Percentiles rank a stretch among this genome's conserved stretches.
Evolutionary conservation across 2,797 vertebrate genomes (phyloP).

Genomic region (Chiroxiphia lanceolata): DNA sequence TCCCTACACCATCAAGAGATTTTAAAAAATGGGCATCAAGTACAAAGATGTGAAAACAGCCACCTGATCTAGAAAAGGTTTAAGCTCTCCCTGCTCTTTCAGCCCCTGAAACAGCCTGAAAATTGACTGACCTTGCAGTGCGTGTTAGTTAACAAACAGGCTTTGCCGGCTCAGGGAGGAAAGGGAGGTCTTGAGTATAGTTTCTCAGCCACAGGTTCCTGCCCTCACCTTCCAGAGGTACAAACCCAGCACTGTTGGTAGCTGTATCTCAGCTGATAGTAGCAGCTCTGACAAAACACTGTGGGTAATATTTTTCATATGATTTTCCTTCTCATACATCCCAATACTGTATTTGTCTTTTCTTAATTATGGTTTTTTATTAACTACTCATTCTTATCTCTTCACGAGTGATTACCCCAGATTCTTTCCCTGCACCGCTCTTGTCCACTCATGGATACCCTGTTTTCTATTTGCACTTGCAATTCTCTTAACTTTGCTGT

Average conservation of each 20-base stretch:
- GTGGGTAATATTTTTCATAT: neutral
- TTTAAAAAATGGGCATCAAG: neutral
- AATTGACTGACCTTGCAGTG: neutral
- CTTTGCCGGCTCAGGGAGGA: neutral
- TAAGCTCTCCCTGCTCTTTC: conserved; percentile 2
- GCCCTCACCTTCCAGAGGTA: neutral
- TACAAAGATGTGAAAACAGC: neutral
- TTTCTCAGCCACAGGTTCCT: neutral
- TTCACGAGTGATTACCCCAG: conserved; percentile 23
- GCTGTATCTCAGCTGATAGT: neutral
- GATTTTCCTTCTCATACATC: neutral
- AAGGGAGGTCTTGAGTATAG: neutral
- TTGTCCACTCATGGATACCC: neutral
- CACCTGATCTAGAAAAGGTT: neutral
- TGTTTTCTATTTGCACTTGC: neutral
- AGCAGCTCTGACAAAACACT: neutral
- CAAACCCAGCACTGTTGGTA: neutral
- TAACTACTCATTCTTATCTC: conserved; percentile 52
- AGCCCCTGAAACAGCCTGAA: neutral
- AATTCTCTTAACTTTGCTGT: neutral
- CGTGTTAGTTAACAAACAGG: neutral
- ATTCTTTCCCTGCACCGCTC: neutral
- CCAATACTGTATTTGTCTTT: conserved; percentile 20
- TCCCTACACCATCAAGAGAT: neutral
- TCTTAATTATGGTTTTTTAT: conserved; percentile 42